Base-by-base conservation (phyloP, 2,888 invertebrate genomes). In the Melangyna quadrimaculata region DNA sequence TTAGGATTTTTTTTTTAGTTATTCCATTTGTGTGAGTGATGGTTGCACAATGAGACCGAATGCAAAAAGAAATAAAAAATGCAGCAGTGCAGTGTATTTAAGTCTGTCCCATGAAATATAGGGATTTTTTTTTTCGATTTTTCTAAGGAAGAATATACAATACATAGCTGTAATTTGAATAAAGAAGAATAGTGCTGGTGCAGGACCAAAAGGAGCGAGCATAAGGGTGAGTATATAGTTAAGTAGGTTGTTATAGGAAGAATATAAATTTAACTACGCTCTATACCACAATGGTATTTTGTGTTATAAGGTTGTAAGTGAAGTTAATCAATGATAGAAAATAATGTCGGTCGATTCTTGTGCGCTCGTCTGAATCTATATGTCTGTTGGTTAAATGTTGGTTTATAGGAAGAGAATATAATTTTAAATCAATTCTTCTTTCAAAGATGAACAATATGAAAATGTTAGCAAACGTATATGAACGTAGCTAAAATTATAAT, bases 101-200 rank as follows among this genome's bases (percentile, higher is more conserved):
- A 81, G 72, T 86, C 86, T 73, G 51, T 61, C 45, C 57, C 73
- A 70, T 86, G 81, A 81, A 86, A 86, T 86, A 86, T 86, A 35
- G 81, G 69, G 81, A 86, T 77, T 77, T 81, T 75, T 80, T 63
- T 10, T 32, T 37, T 35, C 81, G 70, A 73, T 81, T 75, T 70
- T 7, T n/a, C 29, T 55, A 35, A 48, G 12, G 69, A 80, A 72
- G 71, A 80, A 77, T 55, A 75, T 7, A 3, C 27, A 27, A 3
- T 12, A 12, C 10, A 9, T 77, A 65, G 40, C 67, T 63, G 55
- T 63, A 72, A 77, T 80, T 79, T 79, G 59, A 73, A 59, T 79
- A 73, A 67, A 53, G 40, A 72, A 67, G 73, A 53, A 69, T 67
- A 22, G 59, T 43, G 7, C 27, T 43, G 48, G n/a, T n/a, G n/a